Percentiles rank a stretch among this genome's conserved stretches.
Conservation (phyloP, 2,888 invertebrate genomes). For the Cataglyphis albicans region DNA sequence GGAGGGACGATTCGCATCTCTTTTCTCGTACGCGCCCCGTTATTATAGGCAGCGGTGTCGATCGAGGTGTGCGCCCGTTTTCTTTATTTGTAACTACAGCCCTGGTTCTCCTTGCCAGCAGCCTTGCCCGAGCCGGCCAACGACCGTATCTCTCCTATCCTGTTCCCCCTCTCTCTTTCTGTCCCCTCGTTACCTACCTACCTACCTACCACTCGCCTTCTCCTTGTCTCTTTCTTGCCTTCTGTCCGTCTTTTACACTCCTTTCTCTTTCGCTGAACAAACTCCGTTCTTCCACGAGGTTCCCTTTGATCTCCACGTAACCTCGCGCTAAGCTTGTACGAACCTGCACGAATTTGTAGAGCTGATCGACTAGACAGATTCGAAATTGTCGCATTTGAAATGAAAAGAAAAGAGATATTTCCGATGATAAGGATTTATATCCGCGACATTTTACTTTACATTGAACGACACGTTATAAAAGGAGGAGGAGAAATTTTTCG, state of each 20-base stretch:
- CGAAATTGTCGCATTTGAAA: constrained; percentile 5
- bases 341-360: constrained; percentile 40
- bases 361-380: neutral
- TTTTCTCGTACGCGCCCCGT: constrained; percentile 66
- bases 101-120: constrained; percentile 80
- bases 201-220: constrained; percentile 20
- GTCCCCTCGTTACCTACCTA: constrained; percentile 62
- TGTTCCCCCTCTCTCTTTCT: constrained; percentile 59
- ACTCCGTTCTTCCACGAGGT: constrained; percentile 67
- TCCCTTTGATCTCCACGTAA: constrained; percentile 67
- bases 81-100: constrained; percentile 74
- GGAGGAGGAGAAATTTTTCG: constrained; percentile 12
- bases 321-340: constrained; percentile 66
- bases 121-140: constrained; percentile 80
- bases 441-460: neutral
- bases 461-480: constrained; percentile 15
- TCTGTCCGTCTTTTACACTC: constrained; percentile 56
- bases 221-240: constrained; percentile 6
- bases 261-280: constrained; percentile 76
- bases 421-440: neutral
- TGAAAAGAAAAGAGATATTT: constrained; percentile 15
- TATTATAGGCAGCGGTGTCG: constrained; percentile 69
- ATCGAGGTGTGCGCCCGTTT: constrained; percentile 62
- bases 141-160: constrained; percentile 76
- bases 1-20: constrained; percentile 47